These are phyloP conservation scores for Drosophila limbata DNA, from an alignment of 2,888 invertebrate species.

Conservation along the genomic window DNA sequence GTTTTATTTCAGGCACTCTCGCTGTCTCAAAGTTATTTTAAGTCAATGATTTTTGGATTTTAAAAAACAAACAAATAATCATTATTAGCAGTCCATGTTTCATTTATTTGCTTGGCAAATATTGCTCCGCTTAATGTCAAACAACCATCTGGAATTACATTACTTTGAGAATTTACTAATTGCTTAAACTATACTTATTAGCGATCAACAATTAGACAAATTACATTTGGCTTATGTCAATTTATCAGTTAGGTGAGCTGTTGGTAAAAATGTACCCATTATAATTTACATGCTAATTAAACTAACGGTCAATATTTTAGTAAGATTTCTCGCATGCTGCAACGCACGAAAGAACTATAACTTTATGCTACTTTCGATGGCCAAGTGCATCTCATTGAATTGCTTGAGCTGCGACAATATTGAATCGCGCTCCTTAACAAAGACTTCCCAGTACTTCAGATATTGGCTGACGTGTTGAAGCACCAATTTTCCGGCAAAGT, in stretches of 20 bases:
- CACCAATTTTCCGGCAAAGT: conserved; percentile 74
- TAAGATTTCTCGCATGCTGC: conserved; percentile 1
- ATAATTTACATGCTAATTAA: conserved; percentile 33
- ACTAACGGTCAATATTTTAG: conserved; percentile 18
- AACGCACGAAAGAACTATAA: conserved; percentile 45
- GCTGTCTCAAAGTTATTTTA: too few species aligned
- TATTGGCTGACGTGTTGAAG: conserved; percentile 75
- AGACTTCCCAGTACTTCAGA: conserved; percentile 76
- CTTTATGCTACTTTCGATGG: conserved; percentile 70
- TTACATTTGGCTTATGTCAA: conserved; percentile 28
- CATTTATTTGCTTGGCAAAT: background rate
- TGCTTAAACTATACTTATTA: conserved; percentile 36
- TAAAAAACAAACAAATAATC: too few species aligned
- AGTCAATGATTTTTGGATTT: too few species aligned
- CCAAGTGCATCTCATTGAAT: conserved; percentile 72
- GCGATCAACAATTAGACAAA: conserved; percentile 23
- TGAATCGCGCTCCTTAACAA: conserved; percentile 66
- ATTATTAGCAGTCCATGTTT: too few species aligned
- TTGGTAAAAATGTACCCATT: conserved; percentile 10
- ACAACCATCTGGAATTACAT: conserved; percentile 1
- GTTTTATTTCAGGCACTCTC: too few species aligned
- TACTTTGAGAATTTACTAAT: conserved; percentile 20
- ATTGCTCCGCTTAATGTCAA: background rate
- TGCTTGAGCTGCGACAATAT: conserved; percentile 71
- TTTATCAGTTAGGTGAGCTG: conserved; percentile 16